phyloP scores from a whole-genome alignment of 2,113 vertebrate genomes.

The Lepus timidus region DNA sequence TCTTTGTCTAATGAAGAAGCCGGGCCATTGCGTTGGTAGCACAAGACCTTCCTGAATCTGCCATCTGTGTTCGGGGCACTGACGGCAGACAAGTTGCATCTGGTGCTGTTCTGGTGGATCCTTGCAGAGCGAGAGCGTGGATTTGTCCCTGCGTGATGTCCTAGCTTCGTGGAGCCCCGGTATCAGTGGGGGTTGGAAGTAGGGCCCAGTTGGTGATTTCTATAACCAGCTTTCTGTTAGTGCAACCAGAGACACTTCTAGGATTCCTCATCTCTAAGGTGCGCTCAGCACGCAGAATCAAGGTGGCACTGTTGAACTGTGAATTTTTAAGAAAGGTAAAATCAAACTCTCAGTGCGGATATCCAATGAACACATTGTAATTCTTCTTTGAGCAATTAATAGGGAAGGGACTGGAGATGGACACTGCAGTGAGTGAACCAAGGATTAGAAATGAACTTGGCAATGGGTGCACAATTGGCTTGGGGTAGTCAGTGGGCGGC shows the following conservation, averaged over 20 bases:
- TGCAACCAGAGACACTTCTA: background rate
- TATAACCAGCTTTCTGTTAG: background rate
- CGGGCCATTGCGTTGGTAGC: background rate
- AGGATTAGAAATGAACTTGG: background rate
- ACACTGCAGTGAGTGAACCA: background rate
- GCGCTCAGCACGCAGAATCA: background rate
- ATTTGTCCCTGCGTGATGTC: background rate
- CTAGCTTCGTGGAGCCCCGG: background rate
- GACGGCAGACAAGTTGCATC: background rate
- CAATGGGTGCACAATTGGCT: background rate
- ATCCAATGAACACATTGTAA: background rate
- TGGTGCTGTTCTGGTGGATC: background rate
- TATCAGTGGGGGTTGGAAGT: background rate
- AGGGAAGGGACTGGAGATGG: background rate
- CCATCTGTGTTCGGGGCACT: background rate
- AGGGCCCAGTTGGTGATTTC: no score
- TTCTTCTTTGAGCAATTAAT: background rate
- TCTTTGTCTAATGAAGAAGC: background rate
- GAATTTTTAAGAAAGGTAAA: conserved; percentile 34
- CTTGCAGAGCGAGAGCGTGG: background rate
- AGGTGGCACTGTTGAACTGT: background rate
- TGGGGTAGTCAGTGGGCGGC: background rate
- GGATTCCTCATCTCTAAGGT: background rate
- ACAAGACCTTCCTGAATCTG: background rate
- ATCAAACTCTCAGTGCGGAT: background rate